Conservation (phyloP, 2,797 vertebrate species). For the Chloroceryle amazona region DNA sequence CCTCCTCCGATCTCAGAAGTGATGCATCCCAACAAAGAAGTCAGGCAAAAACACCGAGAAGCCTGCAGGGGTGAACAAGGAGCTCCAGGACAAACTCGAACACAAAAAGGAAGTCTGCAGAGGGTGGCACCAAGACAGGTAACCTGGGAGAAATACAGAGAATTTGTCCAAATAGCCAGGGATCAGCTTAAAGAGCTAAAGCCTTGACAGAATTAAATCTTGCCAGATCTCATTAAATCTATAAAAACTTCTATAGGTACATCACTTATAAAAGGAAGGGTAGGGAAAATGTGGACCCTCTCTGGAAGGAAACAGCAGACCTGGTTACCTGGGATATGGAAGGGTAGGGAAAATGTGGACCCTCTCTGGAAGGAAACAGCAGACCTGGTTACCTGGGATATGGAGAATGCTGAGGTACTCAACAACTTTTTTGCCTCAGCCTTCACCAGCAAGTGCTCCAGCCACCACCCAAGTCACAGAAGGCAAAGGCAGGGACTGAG, state of each 20-base stretch:
- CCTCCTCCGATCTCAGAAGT: not conserved
- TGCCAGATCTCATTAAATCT: no score
- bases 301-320: not conserved
- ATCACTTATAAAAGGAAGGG: not conserved
- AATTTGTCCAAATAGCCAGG: not conserved
- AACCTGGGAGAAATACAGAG: not conserved
- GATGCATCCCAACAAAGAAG: not conserved
- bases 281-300: not conserved
- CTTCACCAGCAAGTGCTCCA: not conserved
- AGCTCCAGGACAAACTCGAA: not conserved
- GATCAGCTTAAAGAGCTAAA: not conserved
- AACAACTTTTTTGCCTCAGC: not conserved
- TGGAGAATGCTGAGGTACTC: not conserved
- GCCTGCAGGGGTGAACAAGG: not conserved
- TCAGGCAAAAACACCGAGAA: not conserved
- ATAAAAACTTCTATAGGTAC: not conserved
- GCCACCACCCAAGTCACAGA: not conserved
- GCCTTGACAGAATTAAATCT: not conserved
- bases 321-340: not conserved
- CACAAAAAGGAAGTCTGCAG: not conserved
- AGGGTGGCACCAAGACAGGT: not conserved
- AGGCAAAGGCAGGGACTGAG: not conserved
- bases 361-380: not conserved
- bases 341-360: not conserved
- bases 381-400: not conserved